Base-by-base conservation (phyloP, 2,113 vertebrate genomes). In the Platysteira castanea region DNA sequence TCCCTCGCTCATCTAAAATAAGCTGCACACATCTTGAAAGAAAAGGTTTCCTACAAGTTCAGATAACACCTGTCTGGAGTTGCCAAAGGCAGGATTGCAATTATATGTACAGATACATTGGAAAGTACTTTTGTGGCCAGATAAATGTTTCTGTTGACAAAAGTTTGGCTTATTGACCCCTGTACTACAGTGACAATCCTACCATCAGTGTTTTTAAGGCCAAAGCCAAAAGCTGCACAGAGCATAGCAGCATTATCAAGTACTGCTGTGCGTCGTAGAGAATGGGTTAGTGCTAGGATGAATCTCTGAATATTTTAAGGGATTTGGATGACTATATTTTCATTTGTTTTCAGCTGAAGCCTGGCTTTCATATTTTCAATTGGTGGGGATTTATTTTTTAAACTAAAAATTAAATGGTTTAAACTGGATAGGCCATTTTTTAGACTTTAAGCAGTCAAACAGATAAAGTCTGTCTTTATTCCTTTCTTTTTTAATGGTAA, bases 301-400 rank as follows among this genome's bases (percentile, higher is more conserved):
- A 76, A 49, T 79, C n/a, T 69, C 11, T 70, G 39, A 49, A 4
- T 65, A 47, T 77, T 90, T 90, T 82, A 87, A 87, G 30, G 57
- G 33, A 70, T 96, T 84, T 95, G 53, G 49, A 31, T 54, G 77
- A 82, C 39, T 69, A 65, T 60, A 12, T 82, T 95, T 80, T 65
- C 33, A 47, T 93, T 84, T 80, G 17, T 71, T 86, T 90, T 76
- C 42, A 82, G 69, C 30, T 75, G n/a, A 91, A 92, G 42, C 20
- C 26, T 95, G 42, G 15, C 46, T 60, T 94, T 88, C 69, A 26
- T 67, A 39, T 61, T 46, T 19, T 54, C 56, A 78, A n/a, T 41
- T 35, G 56, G 44, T 74, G 42, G 78, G 49, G 18, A 71, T 90
- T 95, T 93, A 79, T 92, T 97, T 97, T 96, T 53, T 70, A 86